phyloP scores from a whole-genome alignment of 2,797 vertebrate genomes.

The Rhinoraja longicauda region DNA sequence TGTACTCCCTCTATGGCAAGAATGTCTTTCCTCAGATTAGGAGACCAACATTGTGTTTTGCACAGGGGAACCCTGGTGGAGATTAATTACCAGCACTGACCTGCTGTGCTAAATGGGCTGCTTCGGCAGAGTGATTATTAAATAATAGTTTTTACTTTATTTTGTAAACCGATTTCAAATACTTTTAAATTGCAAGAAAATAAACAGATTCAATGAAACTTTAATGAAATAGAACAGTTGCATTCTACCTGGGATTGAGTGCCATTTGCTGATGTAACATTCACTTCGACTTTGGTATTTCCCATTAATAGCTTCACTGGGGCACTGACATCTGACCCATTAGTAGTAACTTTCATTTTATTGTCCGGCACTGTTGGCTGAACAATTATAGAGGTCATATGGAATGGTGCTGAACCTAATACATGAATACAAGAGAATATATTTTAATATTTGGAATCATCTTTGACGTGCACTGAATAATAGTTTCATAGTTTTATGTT shows the following conservation, averaged over 20 bases:
- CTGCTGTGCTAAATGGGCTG: too few species aligned
- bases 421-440: constrained; percentile 2
- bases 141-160: neutral
- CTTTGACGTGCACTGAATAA: neutral
- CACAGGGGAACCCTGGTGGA: too few species aligned
- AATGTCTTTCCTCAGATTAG: too few species aligned
- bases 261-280: constrained; percentile 62
- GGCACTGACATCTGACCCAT: constrained; percentile 43
- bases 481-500: neutral
- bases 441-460: constrained; percentile 1
- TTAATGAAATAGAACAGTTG: neutral
- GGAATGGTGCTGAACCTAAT: constrained; percentile 49
- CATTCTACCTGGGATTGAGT: constrained; percentile 55
- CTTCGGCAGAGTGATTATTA: too few species aligned
- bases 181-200: neutral
- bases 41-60: too few species aligned
- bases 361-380: constrained; percentile 49
- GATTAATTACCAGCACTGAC: too few species aligned
- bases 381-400: constrained; percentile 47
- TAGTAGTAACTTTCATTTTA: constrained; percentile 52
- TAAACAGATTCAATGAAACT: neutral
- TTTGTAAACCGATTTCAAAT: neutral
- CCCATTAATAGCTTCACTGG: constrained; percentile 47
- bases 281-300: constrained; percentile 53
- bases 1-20: too few species aligned